Conservation (phyloP, 1,140 invertebrate genomes). For the Heliconius congener region DNA sequence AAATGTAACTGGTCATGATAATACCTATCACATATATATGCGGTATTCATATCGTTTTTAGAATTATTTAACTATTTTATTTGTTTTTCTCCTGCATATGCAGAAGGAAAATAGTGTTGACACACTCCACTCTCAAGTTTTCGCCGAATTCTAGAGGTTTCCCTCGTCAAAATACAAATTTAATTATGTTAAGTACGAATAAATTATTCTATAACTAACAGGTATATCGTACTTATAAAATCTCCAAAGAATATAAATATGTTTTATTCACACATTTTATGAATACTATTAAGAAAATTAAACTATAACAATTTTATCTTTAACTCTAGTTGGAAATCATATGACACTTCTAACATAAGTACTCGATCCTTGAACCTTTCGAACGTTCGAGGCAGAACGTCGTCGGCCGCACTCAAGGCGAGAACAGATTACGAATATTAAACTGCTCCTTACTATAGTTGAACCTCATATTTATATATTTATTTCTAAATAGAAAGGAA, state of each 20-base stretch:
- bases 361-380: conserved; percentile 52
- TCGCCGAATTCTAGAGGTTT: no score
- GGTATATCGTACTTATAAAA: background rate
- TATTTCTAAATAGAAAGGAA: conserved; percentile 10
- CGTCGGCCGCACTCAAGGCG: conserved; percentile 46
- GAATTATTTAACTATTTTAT: no score
- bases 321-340: background rate
- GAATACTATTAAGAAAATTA: background rate
- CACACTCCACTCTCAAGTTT: no score
- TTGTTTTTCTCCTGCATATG: no score
- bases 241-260: background rate
- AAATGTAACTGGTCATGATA: background rate
- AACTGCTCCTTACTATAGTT: conserved; percentile 29
- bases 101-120: no score
- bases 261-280: no score
- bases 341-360: conserved; percentile 42
- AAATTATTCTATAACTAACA: background rate
- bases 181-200: background rate
- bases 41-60: no score
- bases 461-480: conserved; percentile 15
- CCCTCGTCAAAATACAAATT: background rate
- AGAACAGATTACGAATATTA: conserved; percentile 40
- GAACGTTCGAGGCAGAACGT: conserved; percentile 46
- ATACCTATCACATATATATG: background rate
- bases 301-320: background rate